Evolutionary conservation across 2,888 invertebrate genomes (phyloP), one percentile per base, ranked within the genome.

Genomic region (Idaea aversata): DNA sequence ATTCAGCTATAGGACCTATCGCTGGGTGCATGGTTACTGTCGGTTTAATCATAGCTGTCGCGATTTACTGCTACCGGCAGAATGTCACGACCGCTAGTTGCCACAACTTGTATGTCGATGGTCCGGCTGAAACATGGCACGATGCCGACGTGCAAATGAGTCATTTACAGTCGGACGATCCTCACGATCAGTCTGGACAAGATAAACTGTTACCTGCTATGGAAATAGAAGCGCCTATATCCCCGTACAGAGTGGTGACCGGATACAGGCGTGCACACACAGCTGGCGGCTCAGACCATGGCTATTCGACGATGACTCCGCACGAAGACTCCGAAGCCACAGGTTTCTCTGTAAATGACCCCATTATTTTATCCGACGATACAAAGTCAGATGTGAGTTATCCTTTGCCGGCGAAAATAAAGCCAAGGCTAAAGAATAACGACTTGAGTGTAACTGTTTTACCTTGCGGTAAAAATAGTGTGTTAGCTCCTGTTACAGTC

Each of bases 291-390:
- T 98, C 97, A n/a, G 98, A 98, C 90, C 98, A 98, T 82, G 98
- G 98, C 2, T 98, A 98, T 87, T 98, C 97, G 4, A 98, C 98
- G 0, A 98, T 98, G 98, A 98, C 97, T 0, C 97, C 97, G 1
- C 97, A 97, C 77, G 97, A 98, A 80, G 97, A 97, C 81, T 97
- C 97, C 0, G 97, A 97, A 82, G 96, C 97, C 75, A 95, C 96
- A 72, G 96, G 96, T 7, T 96, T 96, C 75, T 96, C 95, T 25
- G 93, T 95, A 7, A 94, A 95, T 62, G 96, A 95, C 76, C 95
- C 95, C 0, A 90, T 94, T 57, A 87, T 95, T 69, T 76, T 92
- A 65, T 92, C 92, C 61, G 92, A 94, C 75, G 93, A 93, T 69
- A 92, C 93, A 0, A 91, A 91, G 69, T 93, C 93, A 75, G 84